These are phyloP conservation scores for Pachycephala philippinensis DNA, from an alignment of 2,113 vertebrate species.

Conservation along the genomic window DNA sequence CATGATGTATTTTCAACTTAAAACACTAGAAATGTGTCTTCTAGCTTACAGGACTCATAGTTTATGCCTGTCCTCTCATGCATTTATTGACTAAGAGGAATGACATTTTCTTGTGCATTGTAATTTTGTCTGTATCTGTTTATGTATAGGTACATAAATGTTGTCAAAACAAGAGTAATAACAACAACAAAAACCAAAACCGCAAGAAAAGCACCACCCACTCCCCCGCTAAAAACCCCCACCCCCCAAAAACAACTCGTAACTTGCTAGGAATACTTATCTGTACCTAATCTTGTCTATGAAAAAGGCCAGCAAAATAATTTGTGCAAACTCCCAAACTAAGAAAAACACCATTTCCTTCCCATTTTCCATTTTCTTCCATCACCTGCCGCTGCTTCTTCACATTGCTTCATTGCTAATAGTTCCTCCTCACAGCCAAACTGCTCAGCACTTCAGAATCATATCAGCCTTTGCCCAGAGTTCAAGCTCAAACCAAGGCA, in stretches of 20 bases:
- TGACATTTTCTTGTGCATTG: background rate
- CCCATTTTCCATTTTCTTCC: background rate
- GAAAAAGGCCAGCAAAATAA: background rate
- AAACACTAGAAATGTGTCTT: background rate
- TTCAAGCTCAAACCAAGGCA: background rate
- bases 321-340: background rate
- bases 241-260: too few species aligned
- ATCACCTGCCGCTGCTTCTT: background rate
- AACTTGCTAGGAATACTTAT: background rate
- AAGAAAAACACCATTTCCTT: background rate
- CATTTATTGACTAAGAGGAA: background rate
- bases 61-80: background rate
- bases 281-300: background rate
- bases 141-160: background rate
- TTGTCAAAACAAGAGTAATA: background rate
- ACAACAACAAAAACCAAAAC: background rate
- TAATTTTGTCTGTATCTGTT: background rate
- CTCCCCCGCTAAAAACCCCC: rapidly evolving
- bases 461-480: background rate
- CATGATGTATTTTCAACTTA: background rate
- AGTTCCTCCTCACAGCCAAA: background rate
- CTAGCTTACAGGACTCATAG: background rate
- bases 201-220: background rate
- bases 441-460: background rate
- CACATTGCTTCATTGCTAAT: background rate